phyloP scores from a whole-genome alignment of 2,888 invertebrate genomes.

The Strigamia crassipes region DNA sequence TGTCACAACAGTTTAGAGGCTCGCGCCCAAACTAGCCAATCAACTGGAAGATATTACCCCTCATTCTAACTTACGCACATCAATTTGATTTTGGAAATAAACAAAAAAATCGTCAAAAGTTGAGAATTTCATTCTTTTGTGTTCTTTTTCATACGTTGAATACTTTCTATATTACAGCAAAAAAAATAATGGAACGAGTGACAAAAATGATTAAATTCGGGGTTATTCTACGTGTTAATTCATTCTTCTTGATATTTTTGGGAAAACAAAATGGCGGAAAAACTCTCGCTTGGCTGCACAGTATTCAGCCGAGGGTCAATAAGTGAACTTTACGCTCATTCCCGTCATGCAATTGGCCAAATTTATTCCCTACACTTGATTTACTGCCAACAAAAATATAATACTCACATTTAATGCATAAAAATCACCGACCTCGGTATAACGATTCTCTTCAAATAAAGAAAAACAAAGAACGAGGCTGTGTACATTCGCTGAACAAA shows the following conservation, averaged over 20 bases:
- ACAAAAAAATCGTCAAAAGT: no score
- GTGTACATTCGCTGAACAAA: no score
- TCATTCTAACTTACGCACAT: background rate
- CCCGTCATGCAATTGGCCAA: slow-evolving; percentile 35
- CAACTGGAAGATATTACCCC: slow-evolving; percentile 20
- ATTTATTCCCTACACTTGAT: slow-evolving; percentile 24
- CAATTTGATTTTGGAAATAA: background rate
- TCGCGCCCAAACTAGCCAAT: slow-evolving; percentile 3
- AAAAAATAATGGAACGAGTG: background rate
- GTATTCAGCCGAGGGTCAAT: slow-evolving; percentile 14
- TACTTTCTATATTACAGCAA: no score
- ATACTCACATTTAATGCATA: slow-evolving; percentile 42
- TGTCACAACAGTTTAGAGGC: slow-evolving; percentile 34
- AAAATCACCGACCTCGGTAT: background rate
- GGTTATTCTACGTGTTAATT: background rate
- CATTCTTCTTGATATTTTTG: background rate
- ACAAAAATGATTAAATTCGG: background rate
- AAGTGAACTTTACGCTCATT: slow-evolving; percentile 34
- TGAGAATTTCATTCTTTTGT: no score
- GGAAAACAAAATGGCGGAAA: slow-evolving; percentile 38
- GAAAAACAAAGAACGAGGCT: background rate
- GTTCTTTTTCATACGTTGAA: background rate
- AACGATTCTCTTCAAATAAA: background rate
- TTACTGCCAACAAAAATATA: slow-evolving; percentile 37
- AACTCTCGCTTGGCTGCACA: slow-evolving; percentile 35